These are phyloP conservation scores for Oceanites oceanicus DNA, from an alignment of 2,113 vertebrate genomes.

Conservation along the genomic window DNA sequence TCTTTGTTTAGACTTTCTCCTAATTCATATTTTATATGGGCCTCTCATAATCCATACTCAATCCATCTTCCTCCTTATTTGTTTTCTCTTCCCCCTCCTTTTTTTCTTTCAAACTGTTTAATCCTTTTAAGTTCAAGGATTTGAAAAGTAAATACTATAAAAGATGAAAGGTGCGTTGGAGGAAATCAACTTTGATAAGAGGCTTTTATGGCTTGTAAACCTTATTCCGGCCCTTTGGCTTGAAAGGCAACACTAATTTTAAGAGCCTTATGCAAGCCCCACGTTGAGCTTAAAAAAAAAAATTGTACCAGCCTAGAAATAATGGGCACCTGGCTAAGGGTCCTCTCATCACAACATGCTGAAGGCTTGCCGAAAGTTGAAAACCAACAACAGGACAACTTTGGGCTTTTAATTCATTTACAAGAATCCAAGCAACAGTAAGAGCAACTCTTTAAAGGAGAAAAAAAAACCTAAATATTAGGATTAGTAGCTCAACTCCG, in stretches of 20 bases:
- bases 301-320: background rate
- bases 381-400: too few species aligned
- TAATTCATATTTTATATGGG: constrained; percentile 43
- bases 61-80: constrained; percentile 58
- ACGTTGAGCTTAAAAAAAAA: background rate
- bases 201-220: constrained; percentile 71
- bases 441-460: background rate
- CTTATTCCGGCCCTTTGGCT: constrained; percentile 58
- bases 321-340: background rate
- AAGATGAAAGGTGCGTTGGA: constrained; percentile 77
- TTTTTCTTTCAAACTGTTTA: constrained; percentile 59
- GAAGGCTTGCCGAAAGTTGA: background rate
- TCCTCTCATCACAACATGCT: background rate
- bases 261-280: constrained; percentile 61
- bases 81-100: constrained; percentile 12
- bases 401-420: background rate
- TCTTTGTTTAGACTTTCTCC: constrained; percentile 27
- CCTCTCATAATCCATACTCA: constrained; percentile 56
- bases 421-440: background rate
- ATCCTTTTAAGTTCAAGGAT: constrained; percentile 76
- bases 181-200: constrained; percentile 76
- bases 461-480: background rate
- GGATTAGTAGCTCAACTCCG: too few species aligned
- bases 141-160: constrained; percentile 76
- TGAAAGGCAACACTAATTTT: constrained; percentile 68